These are phyloP conservation scores for Xerus rutilus DNA, from an alignment of 2,797 vertebrate species.

Conservation along the genomic window DNA sequence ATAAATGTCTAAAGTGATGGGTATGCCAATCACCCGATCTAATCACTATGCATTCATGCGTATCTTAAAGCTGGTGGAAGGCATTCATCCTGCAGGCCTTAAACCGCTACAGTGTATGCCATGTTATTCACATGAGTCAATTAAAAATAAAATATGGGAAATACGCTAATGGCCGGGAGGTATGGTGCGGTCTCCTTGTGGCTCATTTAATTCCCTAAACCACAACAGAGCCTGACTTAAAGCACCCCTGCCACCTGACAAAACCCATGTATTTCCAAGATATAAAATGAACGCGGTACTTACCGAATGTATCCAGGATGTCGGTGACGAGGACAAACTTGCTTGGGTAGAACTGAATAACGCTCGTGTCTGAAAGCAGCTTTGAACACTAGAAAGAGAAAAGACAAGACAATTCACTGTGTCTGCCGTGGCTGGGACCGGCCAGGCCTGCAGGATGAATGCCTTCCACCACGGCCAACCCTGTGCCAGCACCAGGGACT, in stretches of 20 bases:
- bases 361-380: conserved; percentile 97
- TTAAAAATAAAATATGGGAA: background rate
- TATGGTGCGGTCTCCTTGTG: fast-evolving
- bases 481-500: fast-evolving
- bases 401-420: background rate
- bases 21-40: background rate
- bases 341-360: conserved; percentile 99
- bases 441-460: background rate
- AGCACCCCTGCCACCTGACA: background rate
- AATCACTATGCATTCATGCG: background rate
- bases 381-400: conserved; percentile 94
- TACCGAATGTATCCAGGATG: conserved; percentile 98
- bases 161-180: background rate
- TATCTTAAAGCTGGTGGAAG: background rate
- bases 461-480: background rate
- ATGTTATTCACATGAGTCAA: background rate
- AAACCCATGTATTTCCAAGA: background rate
- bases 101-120: too few species aligned
- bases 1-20: background rate
- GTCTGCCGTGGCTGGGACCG: background rate
- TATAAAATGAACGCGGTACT: conserved; percentile 71
- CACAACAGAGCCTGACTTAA: background rate
- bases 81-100: too few species aligned
- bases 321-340: conserved; percentile 99
- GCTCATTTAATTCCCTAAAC: background rate